phyloP scores from a whole-genome alignment of 2,113 vertebrate species.

The Corydoras sp. region DNA sequence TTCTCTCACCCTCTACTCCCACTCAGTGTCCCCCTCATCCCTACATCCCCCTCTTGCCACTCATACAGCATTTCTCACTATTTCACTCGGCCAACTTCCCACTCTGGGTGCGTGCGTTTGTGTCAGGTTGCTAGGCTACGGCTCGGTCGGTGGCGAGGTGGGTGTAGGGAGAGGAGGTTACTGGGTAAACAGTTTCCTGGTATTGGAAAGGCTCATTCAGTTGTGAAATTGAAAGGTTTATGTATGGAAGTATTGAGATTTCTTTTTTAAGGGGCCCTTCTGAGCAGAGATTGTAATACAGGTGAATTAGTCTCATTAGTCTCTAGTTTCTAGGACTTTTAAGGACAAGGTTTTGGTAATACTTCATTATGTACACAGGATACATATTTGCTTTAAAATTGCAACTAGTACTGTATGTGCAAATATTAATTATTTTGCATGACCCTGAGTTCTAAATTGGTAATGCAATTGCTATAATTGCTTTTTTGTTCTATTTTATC shows the following conservation, averaged over 20 bases:
- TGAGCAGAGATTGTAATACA: neutral
- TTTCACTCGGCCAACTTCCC: constrained; percentile 48
- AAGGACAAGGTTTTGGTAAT: no score
- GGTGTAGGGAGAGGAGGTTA: constrained; percentile 50
- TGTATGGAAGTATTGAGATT: neutral
- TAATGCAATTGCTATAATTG: no score
- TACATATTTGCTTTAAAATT: no score
- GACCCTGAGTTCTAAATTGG: no score
- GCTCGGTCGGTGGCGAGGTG: constrained; percentile 46
- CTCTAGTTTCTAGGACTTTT: neutral
- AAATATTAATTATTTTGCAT: no score
- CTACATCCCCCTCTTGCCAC: constrained; percentile 24
- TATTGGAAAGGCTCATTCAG: constrained; percentile 33
- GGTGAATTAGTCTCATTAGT: neutral
- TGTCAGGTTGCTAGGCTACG: constrained; percentile 50
- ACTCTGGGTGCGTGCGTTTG: constrained; percentile 42
- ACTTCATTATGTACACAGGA: no score
- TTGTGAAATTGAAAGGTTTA: constrained; percentile 23
- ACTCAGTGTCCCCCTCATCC: neutral
- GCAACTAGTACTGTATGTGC: no score
- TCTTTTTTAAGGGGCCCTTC: neutral
- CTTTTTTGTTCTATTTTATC: no score
- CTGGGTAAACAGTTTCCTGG: constrained; percentile 42
- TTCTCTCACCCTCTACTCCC: neutral
- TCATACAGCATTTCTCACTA: constrained; percentile 43